phyloP scores from a whole-genome alignment of 2,113 vertebrate genomes.

The Psephotus haematonotus region DNA sequence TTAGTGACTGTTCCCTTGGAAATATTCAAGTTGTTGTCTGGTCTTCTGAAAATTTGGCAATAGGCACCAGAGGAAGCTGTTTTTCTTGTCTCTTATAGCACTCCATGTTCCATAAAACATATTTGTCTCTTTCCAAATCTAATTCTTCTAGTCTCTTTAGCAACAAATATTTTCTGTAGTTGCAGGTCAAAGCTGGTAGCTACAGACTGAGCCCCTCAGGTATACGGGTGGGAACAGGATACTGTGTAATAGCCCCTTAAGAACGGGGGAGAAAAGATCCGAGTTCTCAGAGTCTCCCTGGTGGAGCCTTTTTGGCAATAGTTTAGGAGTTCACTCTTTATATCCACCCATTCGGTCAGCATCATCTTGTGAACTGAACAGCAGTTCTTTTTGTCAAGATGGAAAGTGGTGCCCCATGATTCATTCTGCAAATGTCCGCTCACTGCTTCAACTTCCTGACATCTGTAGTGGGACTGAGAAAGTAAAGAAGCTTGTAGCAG shows the following conservation, averaged over 20 bases:
- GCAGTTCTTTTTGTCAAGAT: background rate
- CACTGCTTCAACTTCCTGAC: slow-evolving; percentile 12
- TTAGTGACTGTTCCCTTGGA: slow-evolving; percentile 60
- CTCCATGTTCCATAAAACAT: background rate
- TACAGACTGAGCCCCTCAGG: background rate
- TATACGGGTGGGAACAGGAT: background rate
- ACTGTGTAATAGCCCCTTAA: background rate
- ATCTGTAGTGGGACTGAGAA: background rate
- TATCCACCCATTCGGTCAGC: slow-evolving; percentile 2
- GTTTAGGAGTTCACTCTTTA: background rate
- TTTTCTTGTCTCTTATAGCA: background rate
- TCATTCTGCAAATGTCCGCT: slow-evolving; percentile 8
- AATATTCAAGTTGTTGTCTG: slow-evolving; percentile 51
- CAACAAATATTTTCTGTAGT: background rate
- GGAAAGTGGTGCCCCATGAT: slow-evolving; percentile 29
- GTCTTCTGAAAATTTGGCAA: slow-evolving; percentile 44
- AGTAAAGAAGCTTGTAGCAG: slow-evolving; percentile 2
- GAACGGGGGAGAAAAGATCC: background rate
- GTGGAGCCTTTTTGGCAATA: background rate
- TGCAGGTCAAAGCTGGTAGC: background rate
- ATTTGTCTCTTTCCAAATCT: background rate
- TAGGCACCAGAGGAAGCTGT: slow-evolving; percentile 25
- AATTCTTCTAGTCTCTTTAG: background rate
- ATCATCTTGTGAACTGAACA: background rate
- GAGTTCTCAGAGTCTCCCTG: background rate